phyloP scores from a whole-genome alignment of 30 jellyfish, hydroid and myxozoan species.

The Pseudorhiza aurosa region DNA sequence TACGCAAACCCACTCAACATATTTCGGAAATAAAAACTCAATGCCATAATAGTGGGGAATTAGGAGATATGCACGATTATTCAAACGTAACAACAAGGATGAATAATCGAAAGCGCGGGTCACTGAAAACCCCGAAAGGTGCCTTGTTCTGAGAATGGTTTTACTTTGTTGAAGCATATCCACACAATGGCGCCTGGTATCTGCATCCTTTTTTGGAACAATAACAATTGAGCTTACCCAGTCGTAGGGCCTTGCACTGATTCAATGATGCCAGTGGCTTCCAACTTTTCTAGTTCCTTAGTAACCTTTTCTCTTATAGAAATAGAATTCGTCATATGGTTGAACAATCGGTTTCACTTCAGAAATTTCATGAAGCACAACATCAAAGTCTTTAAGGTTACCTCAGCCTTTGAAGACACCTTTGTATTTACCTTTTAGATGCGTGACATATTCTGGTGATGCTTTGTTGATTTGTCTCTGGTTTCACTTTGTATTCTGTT shows the following conservation, averaged over 20 bases:
- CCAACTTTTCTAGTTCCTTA: conserved; percentile 53
- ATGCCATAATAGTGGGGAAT: too few relatives aligned
- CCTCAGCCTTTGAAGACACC: conserved; percentile 63
- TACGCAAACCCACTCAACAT: too few relatives aligned
- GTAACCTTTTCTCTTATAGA: conserved; percentile 58
- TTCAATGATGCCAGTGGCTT: conserved; percentile 60
- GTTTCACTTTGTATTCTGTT: conserved; percentile 20
- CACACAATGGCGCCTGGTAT: conserved; percentile 52
- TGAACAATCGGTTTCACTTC: conserved; percentile 60
- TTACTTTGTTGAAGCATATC: conserved; percentile 64
- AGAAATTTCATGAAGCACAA: conserved; percentile 48
- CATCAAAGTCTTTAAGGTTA: conserved; percentile 58
- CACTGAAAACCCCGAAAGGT: too few relatives aligned
- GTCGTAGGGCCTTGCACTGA: conserved; percentile 70
- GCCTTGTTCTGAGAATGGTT: conserved; percentile 47
- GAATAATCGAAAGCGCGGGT: too few relatives aligned
- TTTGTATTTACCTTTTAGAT: conserved; percentile 15
- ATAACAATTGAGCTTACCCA: conserved; percentile 82
- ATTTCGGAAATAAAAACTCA: too few relatives aligned
- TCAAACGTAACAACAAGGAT: too few relatives aligned
- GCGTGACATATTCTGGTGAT: conserved; percentile 32
- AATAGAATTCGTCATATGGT: conserved; percentile 43
- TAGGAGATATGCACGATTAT: too few relatives aligned
- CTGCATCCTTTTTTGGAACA: conserved; percentile 58
- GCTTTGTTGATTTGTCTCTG: conserved; percentile 17